Conservation (phyloP, 2,797 vertebrate species). For the Acipenser ruthenus region DNA sequence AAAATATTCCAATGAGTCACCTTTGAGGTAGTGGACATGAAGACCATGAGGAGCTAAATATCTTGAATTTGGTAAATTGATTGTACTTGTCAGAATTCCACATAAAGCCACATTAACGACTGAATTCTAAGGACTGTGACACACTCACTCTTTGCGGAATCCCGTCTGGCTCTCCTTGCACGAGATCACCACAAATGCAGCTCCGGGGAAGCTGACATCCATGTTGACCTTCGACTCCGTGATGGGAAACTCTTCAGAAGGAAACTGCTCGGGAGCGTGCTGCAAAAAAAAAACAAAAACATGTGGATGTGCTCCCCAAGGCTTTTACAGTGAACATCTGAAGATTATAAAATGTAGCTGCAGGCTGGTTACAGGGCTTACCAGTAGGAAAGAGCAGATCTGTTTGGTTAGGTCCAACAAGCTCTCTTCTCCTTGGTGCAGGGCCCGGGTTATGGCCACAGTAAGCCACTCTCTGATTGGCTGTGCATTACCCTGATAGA, state of each 20-base stretch:
- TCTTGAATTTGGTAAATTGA: neutral
- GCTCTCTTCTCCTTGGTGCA: slow-evolving; percentile 94
- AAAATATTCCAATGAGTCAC: too few species aligned
- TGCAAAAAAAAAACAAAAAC: slow-evolving; percentile 34
- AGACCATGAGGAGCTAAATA: neutral
- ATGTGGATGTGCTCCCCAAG: neutral
- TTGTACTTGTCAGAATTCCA: neutral
- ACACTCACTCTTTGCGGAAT: slow-evolving; percentile 92
- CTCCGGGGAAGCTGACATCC: slow-evolving; percentile 94
- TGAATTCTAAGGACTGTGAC: too few species aligned
- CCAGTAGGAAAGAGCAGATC: slow-evolving; percentile 94
- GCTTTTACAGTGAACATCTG: neutral
- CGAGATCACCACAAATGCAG: slow-evolving; percentile 88
- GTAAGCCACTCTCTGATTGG: slow-evolving; percentile 87
- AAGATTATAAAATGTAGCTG: neutral
- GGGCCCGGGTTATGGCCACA: slow-evolving; percentile 86
- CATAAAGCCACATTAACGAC: too few species aligned
- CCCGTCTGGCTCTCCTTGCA: slow-evolving; percentile 94
- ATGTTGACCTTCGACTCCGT: slow-evolving; percentile 94
- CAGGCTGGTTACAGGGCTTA: slow-evolving; percentile 26
- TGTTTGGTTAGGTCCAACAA: slow-evolving; percentile 90
- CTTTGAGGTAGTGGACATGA: too few species aligned
- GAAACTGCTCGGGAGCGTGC: slow-evolving; percentile 91
- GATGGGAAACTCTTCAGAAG: slow-evolving; percentile 89
- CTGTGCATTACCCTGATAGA: slow-evolving; percentile 90